Conservation (phyloP, 2,113 vertebrate genomes). For the Vulpes lagopus region DNA sequence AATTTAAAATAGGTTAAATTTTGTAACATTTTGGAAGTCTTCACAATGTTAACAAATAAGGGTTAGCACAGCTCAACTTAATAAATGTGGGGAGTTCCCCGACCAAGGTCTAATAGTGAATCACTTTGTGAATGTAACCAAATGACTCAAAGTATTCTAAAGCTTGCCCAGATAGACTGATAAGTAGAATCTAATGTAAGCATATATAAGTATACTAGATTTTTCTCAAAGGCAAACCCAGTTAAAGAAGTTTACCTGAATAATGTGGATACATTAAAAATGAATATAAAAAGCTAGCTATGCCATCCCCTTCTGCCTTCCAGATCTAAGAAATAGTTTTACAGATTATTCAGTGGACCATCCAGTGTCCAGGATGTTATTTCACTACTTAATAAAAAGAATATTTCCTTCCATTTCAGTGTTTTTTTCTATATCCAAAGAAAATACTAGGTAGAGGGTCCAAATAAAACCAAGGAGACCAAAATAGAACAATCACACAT, state of each 20-base stretch:
- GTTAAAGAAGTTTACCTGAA: conserved; percentile 48
- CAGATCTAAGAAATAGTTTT: background rate
- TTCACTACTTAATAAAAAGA: conserved; percentile 18
- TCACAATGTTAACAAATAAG: background rate
- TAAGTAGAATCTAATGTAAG: background rate
- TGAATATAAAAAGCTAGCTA: background rate
- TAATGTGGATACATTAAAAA: background rate
- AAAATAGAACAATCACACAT: conserved; percentile 13
- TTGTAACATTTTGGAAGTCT: background rate
- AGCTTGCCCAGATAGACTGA: background rate
- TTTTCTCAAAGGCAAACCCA: background rate
- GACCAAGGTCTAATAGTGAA: background rate
- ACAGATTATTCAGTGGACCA: background rate
- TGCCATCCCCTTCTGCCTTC: background rate
- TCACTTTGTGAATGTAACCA: background rate
- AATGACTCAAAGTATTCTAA: background rate
- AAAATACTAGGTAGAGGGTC: background rate
- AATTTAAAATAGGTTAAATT: conserved; percentile 32
- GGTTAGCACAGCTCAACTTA: background rate
- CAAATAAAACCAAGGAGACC: background rate
- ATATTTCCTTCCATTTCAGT: background rate
- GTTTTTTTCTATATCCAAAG: background rate
- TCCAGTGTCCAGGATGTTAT: background rate
- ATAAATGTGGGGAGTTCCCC: background rate
- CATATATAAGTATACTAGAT: background rate